phyloP scores from a whole-genome alignment of 2,113 vertebrate species.

The Cebus imitator region DNA sequence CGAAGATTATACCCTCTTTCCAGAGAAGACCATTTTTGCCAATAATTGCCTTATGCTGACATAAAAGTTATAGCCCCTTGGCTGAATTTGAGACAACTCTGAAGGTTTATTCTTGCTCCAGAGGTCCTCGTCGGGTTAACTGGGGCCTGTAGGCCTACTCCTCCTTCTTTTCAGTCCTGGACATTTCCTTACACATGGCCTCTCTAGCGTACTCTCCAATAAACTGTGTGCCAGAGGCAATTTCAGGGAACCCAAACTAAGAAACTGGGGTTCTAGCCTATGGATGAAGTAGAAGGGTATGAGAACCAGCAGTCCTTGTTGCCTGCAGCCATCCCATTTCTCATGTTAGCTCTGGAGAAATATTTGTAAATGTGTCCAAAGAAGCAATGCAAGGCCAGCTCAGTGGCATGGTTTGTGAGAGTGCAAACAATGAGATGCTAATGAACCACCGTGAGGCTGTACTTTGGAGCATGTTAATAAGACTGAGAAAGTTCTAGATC shows the following conservation, averaged over 20 bases:
- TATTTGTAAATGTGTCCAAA: neutral
- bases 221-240: neutral
- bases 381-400: too few relatives aligned
- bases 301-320: too few relatives aligned
- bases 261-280: neutral
- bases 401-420: neutral
- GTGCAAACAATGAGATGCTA: neutral
- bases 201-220: neutral
- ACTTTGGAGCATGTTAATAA: neutral
- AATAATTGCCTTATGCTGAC: neutral
- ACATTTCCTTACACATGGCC: neutral
- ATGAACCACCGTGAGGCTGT: rapidly evolving
- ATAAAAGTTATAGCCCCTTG: neutral
- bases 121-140: neutral
- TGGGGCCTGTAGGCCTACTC: too few relatives aligned
- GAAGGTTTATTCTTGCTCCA: neutral
- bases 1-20: neutral
- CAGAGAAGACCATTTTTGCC: neutral
- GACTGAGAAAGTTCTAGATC: neutral
- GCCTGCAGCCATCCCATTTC: neutral
- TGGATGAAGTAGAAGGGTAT: neutral
- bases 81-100: neutral
- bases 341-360: neutral
- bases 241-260: neutral
- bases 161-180: neutral